Conservation (phyloP, 2,888 invertebrate genomes). For the Mythimna ferrago region DNA sequence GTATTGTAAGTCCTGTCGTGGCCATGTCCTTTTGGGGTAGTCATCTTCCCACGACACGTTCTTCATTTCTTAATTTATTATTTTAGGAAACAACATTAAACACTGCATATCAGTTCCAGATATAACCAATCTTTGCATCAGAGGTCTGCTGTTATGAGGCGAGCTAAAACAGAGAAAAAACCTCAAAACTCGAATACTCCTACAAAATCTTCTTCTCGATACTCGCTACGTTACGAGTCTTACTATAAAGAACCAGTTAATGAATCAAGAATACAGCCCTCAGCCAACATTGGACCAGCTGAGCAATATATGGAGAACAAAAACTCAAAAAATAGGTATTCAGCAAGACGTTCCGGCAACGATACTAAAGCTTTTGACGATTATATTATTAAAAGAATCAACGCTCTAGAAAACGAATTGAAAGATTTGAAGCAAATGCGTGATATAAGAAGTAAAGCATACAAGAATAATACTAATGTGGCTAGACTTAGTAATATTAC, state of each 20-base stretch:
- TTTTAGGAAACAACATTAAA: background rate
- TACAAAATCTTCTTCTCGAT: background rate
- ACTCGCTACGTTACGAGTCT: background rate
- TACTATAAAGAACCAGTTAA: background rate
- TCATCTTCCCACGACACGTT: background rate
- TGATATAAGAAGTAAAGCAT: background rate
- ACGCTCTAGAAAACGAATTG: constrained; percentile 11
- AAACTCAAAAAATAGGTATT: too few species aligned
- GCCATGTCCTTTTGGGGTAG: background rate
- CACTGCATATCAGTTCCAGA: constrained; percentile 9
- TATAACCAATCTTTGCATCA: background rate
- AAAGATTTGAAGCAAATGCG: background rate
- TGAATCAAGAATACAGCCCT: background rate
- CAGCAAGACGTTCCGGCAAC: background rate
- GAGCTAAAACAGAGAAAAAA: background rate
- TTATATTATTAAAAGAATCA: background rate
- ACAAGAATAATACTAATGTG: background rate
- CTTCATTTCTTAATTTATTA: background rate
- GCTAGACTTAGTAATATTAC: constrained; percentile 1
- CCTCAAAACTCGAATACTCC: background rate
- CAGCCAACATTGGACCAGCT: rapidly evolving
- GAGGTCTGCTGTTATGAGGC: background rate
- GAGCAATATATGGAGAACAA: background rate
- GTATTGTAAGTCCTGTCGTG: too few species aligned
- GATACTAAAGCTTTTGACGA: background rate